Percentiles rank a stretch among this genome's conserved stretches.
phyloP scores from a whole-genome alignment of 2,888 invertebrate genomes.

The Drosophila sordidula region DNA sequence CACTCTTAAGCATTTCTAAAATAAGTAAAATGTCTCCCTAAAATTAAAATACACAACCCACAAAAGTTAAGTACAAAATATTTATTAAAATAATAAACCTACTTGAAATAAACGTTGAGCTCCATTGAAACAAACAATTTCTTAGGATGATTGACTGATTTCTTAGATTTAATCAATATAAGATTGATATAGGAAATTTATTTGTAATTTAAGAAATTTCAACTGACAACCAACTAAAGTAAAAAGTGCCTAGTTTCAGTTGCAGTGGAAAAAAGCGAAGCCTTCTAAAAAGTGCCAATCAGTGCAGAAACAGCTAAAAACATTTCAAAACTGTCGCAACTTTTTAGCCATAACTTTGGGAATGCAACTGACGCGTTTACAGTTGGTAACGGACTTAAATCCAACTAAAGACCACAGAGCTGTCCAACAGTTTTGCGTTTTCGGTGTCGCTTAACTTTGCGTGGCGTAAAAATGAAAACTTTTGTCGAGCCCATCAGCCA shows the following conservation, averaged over 20 bases:
- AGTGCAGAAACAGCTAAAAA: slow-evolving; percentile 5
- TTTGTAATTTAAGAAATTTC: not conserved
- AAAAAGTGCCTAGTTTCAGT: not conserved
- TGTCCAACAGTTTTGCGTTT: slow-evolving; percentile 32
- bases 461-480: slow-evolving; percentile 44
- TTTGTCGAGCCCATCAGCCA: slow-evolving; percentile 27
- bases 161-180: too few species aligned
- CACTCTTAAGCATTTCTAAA: too few species aligned
- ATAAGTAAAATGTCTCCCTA: too few species aligned
- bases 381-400: slow-evolving; percentile 26
- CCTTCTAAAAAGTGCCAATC: slow-evolving; percentile 11
- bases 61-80: not conserved
- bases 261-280: not conserved
- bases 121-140: too few species aligned
- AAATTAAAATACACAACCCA: too few species aligned
- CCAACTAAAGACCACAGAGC: slow-evolving; percentile 27
- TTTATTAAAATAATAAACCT: not conserved
- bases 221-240: not conserved
- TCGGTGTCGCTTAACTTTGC: slow-evolving; percentile 31
- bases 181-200: too few species aligned
- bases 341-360: slow-evolving; percentile 19
- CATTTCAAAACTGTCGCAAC: slow-evolving; percentile 29
- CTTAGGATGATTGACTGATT: too few species aligned
- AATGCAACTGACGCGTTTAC: slow-evolving; percentile 13
- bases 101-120: too few species aligned